phyloP scores from a whole-genome alignment of 2,888 invertebrate genomes.

The Torymus texanus region DNA sequence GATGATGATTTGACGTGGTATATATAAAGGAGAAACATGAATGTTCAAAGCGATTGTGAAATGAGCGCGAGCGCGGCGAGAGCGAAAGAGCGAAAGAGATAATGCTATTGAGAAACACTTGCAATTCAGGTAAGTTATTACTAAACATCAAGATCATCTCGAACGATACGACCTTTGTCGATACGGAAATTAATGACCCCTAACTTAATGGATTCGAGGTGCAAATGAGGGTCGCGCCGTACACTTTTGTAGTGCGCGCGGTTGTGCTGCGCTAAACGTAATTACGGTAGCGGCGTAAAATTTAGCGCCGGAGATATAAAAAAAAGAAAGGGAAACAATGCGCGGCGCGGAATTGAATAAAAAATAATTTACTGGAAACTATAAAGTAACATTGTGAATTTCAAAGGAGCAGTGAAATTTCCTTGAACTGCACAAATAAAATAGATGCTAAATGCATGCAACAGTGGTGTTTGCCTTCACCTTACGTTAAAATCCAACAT shows the following conservation, averaged over 20 bases:
- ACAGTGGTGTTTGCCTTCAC: too few relatives aligned
- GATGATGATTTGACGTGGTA: slow-evolving; percentile 23
- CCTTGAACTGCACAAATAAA: background rate
- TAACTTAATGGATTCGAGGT: slow-evolving; percentile 50
- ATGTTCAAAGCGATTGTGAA: slow-evolving; percentile 42
- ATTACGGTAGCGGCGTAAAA: slow-evolving; percentile 42
- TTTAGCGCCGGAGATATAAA: slow-evolving; percentile 22
- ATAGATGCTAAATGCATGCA: background rate
- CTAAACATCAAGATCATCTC: slow-evolving; percentile 54
- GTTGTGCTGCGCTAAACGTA: slow-evolving; percentile 28
- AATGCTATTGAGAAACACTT: slow-evolving; percentile 48
- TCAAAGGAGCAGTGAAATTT: background rate
- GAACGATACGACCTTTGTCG: slow-evolving; percentile 51
- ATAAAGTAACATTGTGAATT: slow-evolving; percentile 7
- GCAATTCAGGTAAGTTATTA: slow-evolving; percentile 48
- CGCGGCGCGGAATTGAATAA: slow-evolving; percentile 31
- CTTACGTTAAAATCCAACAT: too few relatives aligned
- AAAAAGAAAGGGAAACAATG: slow-evolving; percentile 6
- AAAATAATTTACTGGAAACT: slow-evolving; percentile 45
- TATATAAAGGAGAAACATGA: slow-evolving; percentile 16
- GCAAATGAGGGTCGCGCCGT: slow-evolving; percentile 47
- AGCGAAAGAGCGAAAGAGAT: background rate
- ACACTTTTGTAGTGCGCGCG: slow-evolving; percentile 16
- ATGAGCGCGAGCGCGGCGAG: background rate
- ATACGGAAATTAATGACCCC: slow-evolving; percentile 56